Percentiles rank a stretch among this genome's conserved stretches.
Evolutionary conservation across 2,888 invertebrate species (phyloP).

Genomic region (Suillia variegata): DNA sequence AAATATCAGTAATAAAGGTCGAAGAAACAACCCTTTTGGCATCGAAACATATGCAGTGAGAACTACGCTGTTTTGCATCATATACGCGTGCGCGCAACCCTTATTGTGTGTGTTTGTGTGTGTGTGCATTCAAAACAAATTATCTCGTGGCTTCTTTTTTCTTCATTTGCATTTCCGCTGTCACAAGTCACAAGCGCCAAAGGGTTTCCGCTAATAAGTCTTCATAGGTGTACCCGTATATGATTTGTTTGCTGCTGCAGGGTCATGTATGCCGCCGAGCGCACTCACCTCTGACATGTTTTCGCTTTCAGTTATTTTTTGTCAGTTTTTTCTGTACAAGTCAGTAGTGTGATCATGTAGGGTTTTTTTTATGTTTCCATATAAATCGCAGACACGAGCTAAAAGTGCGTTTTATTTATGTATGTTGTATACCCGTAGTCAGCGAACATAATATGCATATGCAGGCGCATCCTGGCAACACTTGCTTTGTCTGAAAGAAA

Average conservation of each 20-base stretch:
- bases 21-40: conserved; percentile 20
- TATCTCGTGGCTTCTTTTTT: conserved; percentile 28
- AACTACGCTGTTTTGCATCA: neutral
- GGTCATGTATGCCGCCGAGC: conserved; percentile 48
- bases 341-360: too few species aligned
- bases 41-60: neutral
- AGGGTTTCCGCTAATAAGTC: conserved; percentile 17
- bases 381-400: conserved; percentile 15
- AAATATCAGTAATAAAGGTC: conserved; percentile 27
- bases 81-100: conserved; percentile 25
- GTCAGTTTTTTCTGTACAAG: neutral
- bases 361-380: too few species aligned
- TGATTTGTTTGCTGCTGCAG: conserved; percentile 14
- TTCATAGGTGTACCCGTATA: conserved; percentile 9
- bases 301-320: too few species aligned
- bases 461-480: neutral
- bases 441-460: conserved; percentile 11
- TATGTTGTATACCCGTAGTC: too few species aligned
- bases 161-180: conserved; percentile 54
- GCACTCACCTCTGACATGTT: conserved; percentile 44
- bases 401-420: conserved; percentile 12
- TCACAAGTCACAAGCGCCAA: neutral
- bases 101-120: too few species aligned
- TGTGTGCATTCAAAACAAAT: conserved; percentile 23
- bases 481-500: neutral